Evolutionary conservation across 2,113 vertebrate genomes (phyloP).

Genomic region (Isichthys henryi): DNA sequence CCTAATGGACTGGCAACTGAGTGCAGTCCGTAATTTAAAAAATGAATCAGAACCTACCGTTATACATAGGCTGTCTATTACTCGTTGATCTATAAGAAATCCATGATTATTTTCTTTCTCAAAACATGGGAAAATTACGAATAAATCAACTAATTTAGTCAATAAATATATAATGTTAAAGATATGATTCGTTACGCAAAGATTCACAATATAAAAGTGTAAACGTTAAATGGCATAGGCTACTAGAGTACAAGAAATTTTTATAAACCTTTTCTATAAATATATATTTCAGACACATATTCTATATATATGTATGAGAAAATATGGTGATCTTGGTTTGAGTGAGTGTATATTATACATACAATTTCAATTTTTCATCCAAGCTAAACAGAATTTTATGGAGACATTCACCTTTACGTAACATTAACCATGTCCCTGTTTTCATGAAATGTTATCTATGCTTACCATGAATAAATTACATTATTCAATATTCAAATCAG

Average conservation of each 20-base stretch:
- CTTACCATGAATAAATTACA: background rate
- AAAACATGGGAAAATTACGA: background rate
- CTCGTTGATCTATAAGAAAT: background rate
- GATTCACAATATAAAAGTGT: background rate
- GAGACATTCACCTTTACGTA: background rate
- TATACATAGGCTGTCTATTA: background rate
- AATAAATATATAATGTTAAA: background rate
- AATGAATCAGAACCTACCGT: background rate
- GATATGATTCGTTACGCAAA: background rate
- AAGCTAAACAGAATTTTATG: background rate
- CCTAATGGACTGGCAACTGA: background rate
- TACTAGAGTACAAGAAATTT: background rate
- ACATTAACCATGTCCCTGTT: background rate
- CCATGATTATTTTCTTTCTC: background rate
- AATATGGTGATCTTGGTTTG: background rate
- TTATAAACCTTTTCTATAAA: background rate
- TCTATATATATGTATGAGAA: background rate
- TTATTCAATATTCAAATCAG: background rate
- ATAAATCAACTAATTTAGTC: background rate
- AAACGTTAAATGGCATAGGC: background rate
- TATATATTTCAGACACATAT: background rate
- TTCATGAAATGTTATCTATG: background rate
- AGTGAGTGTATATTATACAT: background rate
- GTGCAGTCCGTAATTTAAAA: background rate
- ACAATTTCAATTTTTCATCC: background rate